phyloP scores from a whole-genome alignment of 1,140 invertebrate genomes.

The Limonius californicus region DNA sequence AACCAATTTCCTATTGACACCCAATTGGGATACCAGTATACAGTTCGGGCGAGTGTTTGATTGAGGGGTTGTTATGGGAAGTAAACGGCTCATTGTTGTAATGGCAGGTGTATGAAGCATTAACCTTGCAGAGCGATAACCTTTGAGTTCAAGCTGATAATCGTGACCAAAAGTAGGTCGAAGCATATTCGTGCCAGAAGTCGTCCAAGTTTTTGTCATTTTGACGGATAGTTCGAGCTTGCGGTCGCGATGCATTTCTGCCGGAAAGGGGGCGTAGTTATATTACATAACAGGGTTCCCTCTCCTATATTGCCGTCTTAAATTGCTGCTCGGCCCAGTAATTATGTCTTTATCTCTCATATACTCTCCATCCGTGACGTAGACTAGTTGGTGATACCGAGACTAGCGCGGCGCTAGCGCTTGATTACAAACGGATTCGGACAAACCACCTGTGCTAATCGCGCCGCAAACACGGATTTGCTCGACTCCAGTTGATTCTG shows the following conservation, averaged over 20 bases:
- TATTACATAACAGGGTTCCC: slow-evolving; percentile 6
- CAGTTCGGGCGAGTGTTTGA: no score
- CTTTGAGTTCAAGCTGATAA: no score
- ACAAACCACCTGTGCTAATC: neutral
- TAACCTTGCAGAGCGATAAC: no score
- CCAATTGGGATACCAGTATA: no score
- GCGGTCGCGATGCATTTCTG: neutral
- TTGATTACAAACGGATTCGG: neutral
- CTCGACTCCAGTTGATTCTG: neutral
- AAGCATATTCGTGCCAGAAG: no score
- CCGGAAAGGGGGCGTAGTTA: slow-evolving; percentile 10
- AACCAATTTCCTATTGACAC: no score
- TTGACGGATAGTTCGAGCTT: no score
- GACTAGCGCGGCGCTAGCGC: neutral
- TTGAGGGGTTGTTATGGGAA: no score
- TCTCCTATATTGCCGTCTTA: neutral
- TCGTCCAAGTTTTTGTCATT: no score
- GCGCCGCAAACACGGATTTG: neutral
- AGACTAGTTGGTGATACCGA: neutral
- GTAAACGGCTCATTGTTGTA: no score
- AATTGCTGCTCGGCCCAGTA: neutral
- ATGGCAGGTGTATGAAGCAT: no score
- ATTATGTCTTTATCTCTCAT: slow-evolving; percentile 6
- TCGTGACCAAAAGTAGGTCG: no score
- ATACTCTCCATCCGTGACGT: neutral